Base-by-base conservation (phyloP, 2,797 vertebrate species). In the Clarias pachynema region DNA sequence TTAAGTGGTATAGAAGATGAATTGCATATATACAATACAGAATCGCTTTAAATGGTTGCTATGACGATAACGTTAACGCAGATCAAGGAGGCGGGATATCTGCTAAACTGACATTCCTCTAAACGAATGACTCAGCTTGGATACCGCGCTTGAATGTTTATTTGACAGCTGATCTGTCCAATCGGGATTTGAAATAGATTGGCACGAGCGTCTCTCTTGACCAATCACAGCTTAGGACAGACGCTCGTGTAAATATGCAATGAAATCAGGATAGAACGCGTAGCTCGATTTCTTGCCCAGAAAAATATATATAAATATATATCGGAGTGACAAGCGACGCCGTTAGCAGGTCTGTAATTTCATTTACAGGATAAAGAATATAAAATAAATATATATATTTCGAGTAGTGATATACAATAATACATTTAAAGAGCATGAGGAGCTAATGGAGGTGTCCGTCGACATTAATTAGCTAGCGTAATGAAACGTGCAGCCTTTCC, bases 341-440 rank as follows among this genome's bases (percentile, higher is more conserved):
- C 84, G 44, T 57, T 73, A 84, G 84, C 88, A 91, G 91, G 91
- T 92, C 68, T 84, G 91, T 90, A 37, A 37, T n/a, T 34, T 20
- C 12, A 1, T 79, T 70, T 79, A 57, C 14, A 18, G 29, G 53
- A 22, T 29, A 22, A 22, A 59, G 8, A 59, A 34, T 59, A 7
- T 14, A 16, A 1, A 31, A 68, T 18, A 16, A 31, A 10, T 22
- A 4, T 60, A 5, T 20, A 5, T 69, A 3, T 29, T 20, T 44
- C 49, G 49, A 14, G 49, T 53, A 53, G 12, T 14, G 12, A 53
- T 53, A 14, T 53, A 14, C 49, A 53, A 56, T 16, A 68, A 40
- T 59, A 53, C 62, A n/a, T 72, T 24, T 70, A 14, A 20, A 10
- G 49, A 18, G 49, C 0, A n/a, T 9, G 59, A 62, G 77, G 40